A percentile compares a stretch with the other conserved stretches of the same genome.
Conservation (phyloP, 2,888 invertebrate species). For the Tolmerus cingulatus region DNA sequence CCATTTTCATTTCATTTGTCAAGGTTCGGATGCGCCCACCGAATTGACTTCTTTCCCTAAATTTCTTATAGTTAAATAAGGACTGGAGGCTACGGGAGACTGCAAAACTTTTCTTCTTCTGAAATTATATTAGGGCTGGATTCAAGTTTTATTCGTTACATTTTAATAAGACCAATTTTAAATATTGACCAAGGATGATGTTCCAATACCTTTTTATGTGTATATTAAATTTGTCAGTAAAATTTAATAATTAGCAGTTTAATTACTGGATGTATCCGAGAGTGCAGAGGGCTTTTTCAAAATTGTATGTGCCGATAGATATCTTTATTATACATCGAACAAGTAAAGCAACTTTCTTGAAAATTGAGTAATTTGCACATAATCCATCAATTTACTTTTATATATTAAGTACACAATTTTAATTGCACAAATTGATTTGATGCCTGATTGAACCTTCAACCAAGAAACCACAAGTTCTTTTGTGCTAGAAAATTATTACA, state of each 20-base stretch:
- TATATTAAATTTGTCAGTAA: too few species aligned
- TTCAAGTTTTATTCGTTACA: not conserved
- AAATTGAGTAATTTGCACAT: not conserved
- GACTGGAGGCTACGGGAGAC: not conserved
- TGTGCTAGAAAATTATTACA: not conserved
- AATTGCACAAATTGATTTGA: not conserved
- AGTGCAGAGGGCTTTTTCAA: too few species aligned
- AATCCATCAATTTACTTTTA: not conserved
- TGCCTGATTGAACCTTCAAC: not conserved
- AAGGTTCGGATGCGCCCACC: not conserved
- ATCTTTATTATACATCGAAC: too few species aligned
- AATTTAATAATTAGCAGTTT: too few species aligned
- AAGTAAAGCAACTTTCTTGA: not conserved
- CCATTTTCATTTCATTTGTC: slow-evolving; percentile 3
- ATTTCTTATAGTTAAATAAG: not conserved
- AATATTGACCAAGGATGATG: not conserved
- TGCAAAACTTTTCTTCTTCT: not conserved
- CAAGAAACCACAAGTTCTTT: not conserved
- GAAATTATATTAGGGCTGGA: not conserved
- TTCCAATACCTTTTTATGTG: not conserved
- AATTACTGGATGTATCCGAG: too few species aligned
- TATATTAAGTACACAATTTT: not conserved
- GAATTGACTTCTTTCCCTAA: not conserved
- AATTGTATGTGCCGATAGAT: too few species aligned
- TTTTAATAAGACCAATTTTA: not conserved